These are phyloP conservation scores for Pterostichus niger DNA, from an alignment of 2,888 invertebrate genomes.

Conservation along the genomic window DNA sequence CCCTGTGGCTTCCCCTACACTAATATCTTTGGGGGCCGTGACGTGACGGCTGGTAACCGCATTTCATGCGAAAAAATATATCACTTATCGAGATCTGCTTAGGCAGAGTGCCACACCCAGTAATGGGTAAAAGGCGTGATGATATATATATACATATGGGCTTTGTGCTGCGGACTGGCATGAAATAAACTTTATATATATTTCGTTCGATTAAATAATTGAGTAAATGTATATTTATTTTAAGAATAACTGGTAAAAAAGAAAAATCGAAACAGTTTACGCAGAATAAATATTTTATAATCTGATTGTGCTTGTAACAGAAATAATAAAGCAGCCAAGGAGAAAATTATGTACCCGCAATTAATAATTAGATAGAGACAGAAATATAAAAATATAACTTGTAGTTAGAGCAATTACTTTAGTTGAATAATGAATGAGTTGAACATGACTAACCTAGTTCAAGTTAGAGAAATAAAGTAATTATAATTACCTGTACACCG, in stretches of 20 bases:
- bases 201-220: conserved; percentile 2
- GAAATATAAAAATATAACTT: background rate
- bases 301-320: background rate
- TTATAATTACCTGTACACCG: conserved; percentile 69
- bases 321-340: background rate
- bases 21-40: too few species aligned
- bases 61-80: too few species aligned
- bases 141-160: too few species aligned
- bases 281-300: background rate
- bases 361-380: background rate
- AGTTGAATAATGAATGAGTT: background rate
- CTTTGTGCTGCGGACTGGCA: background rate
- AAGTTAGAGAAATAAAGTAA: background rate
- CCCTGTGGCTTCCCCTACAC: too few species aligned
- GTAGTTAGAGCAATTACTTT: background rate
- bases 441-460: background rate
- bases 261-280: conserved; percentile 4
- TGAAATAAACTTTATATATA: too few species aligned
- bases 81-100: too few species aligned
- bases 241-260: conserved; percentile 5
- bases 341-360: too few species aligned
- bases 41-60: too few species aligned
- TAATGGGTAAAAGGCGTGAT: too few species aligned
- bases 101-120: too few species aligned
- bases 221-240: background rate